phyloP scores from a whole-genome alignment of 2,888 invertebrate species.

The Panopea generosa region DNA sequence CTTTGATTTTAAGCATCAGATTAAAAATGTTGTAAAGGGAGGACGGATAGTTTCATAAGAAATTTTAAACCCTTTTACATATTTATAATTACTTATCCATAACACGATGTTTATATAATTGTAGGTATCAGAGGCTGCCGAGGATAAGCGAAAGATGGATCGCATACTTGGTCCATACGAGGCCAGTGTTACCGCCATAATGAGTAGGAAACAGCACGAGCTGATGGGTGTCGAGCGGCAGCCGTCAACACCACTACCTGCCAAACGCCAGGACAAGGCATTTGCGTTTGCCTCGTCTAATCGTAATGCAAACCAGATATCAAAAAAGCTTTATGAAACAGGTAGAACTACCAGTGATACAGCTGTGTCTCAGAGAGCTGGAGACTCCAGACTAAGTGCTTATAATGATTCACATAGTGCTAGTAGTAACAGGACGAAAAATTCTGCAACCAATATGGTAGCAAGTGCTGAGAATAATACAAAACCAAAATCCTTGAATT shows the following conservation, averaged over 20 bases:
- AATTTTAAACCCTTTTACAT: too few species aligned
- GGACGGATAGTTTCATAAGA: too few species aligned
- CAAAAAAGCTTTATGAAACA: too few species aligned
- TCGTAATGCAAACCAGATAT: too few species aligned
- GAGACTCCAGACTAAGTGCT: too few species aligned
- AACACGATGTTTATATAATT: background rate
- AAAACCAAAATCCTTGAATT: too few species aligned
- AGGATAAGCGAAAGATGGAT: background rate
- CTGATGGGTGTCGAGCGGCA: conserved; percentile 46
- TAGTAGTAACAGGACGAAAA: conserved; percentile 11
- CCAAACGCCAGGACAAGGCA: conserved; percentile 18
- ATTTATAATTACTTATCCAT: too few species aligned
- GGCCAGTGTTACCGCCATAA: conserved; percentile 4
- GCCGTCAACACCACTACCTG: conserved; percentile 43
- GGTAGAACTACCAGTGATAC: too few species aligned
- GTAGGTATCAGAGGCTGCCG: conserved; percentile 13
- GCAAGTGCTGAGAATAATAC: too few species aligned
- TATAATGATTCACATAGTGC: conserved; percentile 22
- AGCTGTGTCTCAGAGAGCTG: too few species aligned
- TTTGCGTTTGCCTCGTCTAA: background rate
- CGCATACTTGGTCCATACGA: conserved; percentile 26
- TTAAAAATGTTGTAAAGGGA: too few species aligned
- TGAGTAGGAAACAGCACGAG: conserved; percentile 17
- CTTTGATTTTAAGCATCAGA: too few species aligned
- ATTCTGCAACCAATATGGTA: background rate